A percentile compares a stretch with the other conserved stretches of the same genome.
These are phyloP conservation scores for Coracias cyanogaster DNA, from an alignment of 2,797 vertebrate genomes.

Conservation along the genomic window DNA sequence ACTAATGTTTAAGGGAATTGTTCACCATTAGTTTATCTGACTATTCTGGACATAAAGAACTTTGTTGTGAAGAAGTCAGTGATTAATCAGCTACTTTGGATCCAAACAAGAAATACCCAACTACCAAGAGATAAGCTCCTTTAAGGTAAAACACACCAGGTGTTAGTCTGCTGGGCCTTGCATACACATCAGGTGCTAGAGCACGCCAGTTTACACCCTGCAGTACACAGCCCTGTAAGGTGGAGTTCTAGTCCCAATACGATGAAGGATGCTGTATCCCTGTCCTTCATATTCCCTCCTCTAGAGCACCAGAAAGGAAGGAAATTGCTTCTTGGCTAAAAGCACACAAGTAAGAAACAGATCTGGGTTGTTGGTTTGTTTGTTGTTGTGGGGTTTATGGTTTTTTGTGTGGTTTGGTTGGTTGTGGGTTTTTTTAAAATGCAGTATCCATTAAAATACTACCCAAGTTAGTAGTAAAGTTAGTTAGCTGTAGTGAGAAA, in stretches of 20 bases:
- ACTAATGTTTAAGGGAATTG: neutral
- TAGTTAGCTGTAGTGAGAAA: neutral
- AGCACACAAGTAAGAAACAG: constrained; percentile 3
- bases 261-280: neutral
- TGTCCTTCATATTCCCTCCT: constrained; percentile 7
- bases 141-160: neutral
- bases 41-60: neutral
- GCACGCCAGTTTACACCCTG: neutral
- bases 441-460: neutral
- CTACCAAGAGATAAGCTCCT: neutral
- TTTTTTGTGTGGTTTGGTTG: neutral
- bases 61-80: neutral
- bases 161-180: neutral
- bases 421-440: neutral
- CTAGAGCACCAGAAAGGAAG: neutral
- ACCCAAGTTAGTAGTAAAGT: neutral
- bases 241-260: neutral
- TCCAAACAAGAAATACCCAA: neutral
- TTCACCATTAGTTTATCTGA: neutral
- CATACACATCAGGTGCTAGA: neutral
- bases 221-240: neutral
- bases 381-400: neutral
- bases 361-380: neutral
- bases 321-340: constrained; percentile 24
- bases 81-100: neutral